Evolutionary conservation across 2,797 vertebrate genomes (phyloP).

Genomic region (Acanthurus leucopareius): DNA sequence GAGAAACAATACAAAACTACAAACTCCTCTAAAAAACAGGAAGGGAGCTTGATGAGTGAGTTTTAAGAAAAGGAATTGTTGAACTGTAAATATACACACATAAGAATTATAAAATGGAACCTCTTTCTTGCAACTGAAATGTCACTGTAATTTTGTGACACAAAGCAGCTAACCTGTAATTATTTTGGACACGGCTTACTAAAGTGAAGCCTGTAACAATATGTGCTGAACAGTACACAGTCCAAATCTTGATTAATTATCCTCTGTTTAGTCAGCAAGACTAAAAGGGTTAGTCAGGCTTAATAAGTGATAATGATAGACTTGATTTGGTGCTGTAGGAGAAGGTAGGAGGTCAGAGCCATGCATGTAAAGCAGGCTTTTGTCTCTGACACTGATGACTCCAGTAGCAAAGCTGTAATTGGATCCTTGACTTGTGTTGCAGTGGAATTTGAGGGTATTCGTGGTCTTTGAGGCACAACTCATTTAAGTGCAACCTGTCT

Average conservation of each 20-base stretch:
- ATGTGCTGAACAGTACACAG: conserved; percentile 40
- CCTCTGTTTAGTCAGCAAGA: conserved; percentile 63
- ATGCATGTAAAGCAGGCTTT: conserved; percentile 39
- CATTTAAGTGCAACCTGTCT: conserved; percentile 46
- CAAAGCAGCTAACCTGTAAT: conserved; percentile 47
- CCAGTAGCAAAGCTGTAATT: conserved; percentile 50
- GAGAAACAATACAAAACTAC: not conserved
- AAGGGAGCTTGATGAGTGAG: not conserved
- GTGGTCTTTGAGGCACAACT: conserved; percentile 49
- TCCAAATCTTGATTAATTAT: conserved; percentile 63
- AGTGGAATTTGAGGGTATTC: conserved; percentile 61
- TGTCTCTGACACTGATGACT: conserved; percentile 56
- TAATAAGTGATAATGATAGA: conserved; percentile 72
- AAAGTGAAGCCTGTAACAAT: conserved; percentile 15
- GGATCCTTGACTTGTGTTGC: conserved; percentile 57
- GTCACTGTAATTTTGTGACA: conserved; percentile 33
- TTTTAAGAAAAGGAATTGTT: not conserved
- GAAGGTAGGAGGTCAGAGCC: conserved; percentile 44
- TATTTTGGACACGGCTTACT: conserved; percentile 45
- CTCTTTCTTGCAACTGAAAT: conserved; percentile 5
- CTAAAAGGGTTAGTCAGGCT: conserved; percentile 47
- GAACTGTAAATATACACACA: conserved; percentile 4
- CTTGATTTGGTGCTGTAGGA: conserved; percentile 23
- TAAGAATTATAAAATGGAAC: conserved; percentile 1
- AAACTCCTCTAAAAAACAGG: not conserved